Conservation (phyloP, 2,888 invertebrate species). For the Leptura quadrifasciata region DNA sequence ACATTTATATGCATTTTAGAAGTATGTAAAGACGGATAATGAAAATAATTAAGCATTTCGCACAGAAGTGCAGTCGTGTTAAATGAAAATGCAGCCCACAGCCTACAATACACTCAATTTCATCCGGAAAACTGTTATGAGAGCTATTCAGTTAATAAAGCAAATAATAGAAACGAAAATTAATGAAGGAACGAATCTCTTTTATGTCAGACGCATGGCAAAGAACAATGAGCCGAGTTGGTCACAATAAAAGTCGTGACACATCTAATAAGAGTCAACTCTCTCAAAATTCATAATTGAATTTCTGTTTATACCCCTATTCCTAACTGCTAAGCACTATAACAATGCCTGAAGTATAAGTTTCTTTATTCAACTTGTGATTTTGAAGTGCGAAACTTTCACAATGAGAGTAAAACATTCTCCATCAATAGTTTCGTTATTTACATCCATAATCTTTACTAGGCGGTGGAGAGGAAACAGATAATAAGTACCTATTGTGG, state of each 20-base stretch:
- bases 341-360: conserved; percentile 23
- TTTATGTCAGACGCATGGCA: conserved; percentile 54
- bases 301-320: conserved; percentile 51
- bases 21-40: not conserved
- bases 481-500: conserved; percentile 43
- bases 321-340: conserved; percentile 26
- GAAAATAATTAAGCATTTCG: not conserved
- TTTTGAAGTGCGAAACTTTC: conserved; percentile 50
- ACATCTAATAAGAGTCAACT: conserved; percentile 58
- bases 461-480: conserved; percentile 39
- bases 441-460: conserved; percentile 52
- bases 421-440: conserved; percentile 54
- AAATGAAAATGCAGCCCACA: conserved; percentile 16
- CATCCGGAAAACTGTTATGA: conserved; percentile 43
- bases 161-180: conserved; percentile 53
- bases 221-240: conserved; percentile 50
- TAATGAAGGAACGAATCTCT: conserved; percentile 54
- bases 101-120: conserved; percentile 36
- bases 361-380: conserved; percentile 38
- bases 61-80: conserved; percentile 5
- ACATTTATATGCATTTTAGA: too few species aligned
- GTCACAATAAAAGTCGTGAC: conserved; percentile 61
- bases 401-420: conserved; percentile 56
- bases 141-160: conserved; percentile 47
- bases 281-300: conserved; percentile 61